Base-by-base conservation (phyloP, 2,888 invertebrate genomes). In the Amaurobius ferox region DNA sequence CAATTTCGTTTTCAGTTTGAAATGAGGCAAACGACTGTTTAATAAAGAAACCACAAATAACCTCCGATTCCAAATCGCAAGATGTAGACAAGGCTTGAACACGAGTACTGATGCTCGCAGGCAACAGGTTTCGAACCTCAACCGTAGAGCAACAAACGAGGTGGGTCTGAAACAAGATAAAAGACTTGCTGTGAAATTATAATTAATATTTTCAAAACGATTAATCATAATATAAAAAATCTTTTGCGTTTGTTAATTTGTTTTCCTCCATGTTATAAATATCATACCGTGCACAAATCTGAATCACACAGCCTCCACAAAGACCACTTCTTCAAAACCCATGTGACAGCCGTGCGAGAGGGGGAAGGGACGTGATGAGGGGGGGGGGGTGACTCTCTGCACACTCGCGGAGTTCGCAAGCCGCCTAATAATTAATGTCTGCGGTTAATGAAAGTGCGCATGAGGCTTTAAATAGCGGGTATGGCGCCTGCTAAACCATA, bases 381-480 rank as follows among this genome's bases (percentile, higher is more conserved):
- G 13, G 9, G 32, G 35, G 30, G 67, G 48, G 68, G 32, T 68
- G 77, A 77, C 68, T 77, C 55, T 44, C 35, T n/a, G 11, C 55
- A 55, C 23, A 23, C 55, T 55, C 44, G 67, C 30, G 1, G 30
- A 44, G 76, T 64, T 76, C 61, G 28, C 16, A 26, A 32, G 66
- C 68, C 68, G 68, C 68, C 68, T 68, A 68, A 48, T 77, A 77
- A 77, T 77, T 77, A 77, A 68, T 68, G 77, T 77, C 48, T 77
- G 77, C 67, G 77, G 77, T 77, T 77, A 77, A 77, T 77, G 77
- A 77, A 77, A 77, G 55, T 68, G 77, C 77, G 68, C 16, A 7
- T 28, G 48, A 55, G 64, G 29, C 64, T 68, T 40, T 40, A 68
- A 39, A 39, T 30, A 32, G 30, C 32, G 32, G 66, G 66, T n/a